phyloP scores from a whole-genome alignment of 1,140 invertebrate genomes.

The Lordiphosa collinella region DNA sequence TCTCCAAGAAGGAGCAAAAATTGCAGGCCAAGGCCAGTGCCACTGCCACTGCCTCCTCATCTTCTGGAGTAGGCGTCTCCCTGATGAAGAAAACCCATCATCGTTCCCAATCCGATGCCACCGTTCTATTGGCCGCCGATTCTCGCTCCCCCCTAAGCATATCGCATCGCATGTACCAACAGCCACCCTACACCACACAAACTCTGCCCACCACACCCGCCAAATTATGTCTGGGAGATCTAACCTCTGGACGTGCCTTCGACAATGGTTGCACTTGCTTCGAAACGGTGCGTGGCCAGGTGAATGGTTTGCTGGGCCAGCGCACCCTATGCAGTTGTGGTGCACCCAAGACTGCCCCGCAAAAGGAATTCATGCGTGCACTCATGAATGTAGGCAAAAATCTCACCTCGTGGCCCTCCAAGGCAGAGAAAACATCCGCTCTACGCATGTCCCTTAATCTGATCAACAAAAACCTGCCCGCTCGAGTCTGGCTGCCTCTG shows the following conservation, averaged over 20 bases:
- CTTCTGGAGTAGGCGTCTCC: conserved; percentile 16
- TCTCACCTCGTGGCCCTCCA: conserved; percentile 93
- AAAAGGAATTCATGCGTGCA: conserved; percentile 92
- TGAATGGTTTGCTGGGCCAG: conserved; percentile 87
- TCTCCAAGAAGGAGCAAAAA: conserved; percentile 68
- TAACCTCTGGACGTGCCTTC: conserved; percentile 95
- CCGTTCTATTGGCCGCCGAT: conserved; percentile 81
- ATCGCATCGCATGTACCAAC: conserved; percentile 76
- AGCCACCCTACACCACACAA: conserved; percentile 71
- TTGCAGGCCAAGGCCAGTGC: conserved; percentile 33
- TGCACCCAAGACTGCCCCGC: conserved; percentile 89
- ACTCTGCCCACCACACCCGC: conserved; percentile 75
- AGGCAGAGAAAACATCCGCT: conserved; percentile 94
- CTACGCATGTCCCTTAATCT: conserved; percentile 95
- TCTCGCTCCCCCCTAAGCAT: conserved; percentile 66
- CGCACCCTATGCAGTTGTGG: conserved; percentile 87
- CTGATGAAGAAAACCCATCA: conserved; percentile 80
- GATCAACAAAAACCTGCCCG: conserved; percentile 97
- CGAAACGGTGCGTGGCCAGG: conserved; percentile 83
- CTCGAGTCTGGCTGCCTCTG: conserved; percentile 97
- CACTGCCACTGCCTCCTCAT: conserved; percentile 9
- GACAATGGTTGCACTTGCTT: conserved; percentile 96
- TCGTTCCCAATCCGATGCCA: conserved; percentile 95
- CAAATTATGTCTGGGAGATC: conserved; percentile 90
- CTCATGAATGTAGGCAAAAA: conserved; percentile 95